A percentile compares a stretch with the other conserved stretches of the same genome.
These are phyloP conservation scores for Lasaia peninsularis DNA, from an alignment of 1,140 invertebrate genomes.

Conservation along the genomic window DNA sequence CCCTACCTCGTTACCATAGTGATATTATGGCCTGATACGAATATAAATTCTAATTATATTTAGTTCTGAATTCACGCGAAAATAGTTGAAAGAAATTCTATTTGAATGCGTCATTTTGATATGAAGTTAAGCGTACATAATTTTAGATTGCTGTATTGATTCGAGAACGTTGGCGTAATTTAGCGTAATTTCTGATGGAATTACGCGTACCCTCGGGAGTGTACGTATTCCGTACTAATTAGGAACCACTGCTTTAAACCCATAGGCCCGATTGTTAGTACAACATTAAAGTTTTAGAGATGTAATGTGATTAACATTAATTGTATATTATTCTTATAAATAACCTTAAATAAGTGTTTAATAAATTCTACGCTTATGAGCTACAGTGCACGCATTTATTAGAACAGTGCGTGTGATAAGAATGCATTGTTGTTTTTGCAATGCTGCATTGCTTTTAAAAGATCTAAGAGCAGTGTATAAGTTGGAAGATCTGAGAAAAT, in stretches of 20 bases:
- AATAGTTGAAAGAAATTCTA: no score
- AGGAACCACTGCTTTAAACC: slow-evolving; percentile 9
- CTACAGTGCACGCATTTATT: slow-evolving; percentile 23
- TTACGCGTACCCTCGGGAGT: no score
- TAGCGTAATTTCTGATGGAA: no score
- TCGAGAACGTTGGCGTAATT: no score
- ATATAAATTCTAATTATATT: no score
- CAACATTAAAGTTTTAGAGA: slow-evolving; percentile 81
- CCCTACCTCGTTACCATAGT: no score
- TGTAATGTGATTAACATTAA: slow-evolving; percentile 84
- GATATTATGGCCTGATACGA: no score
- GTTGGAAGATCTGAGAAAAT: slow-evolving; percentile 38
- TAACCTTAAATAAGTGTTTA: slow-evolving; percentile 27
- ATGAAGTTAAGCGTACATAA: no score
- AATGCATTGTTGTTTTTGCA: background rate
- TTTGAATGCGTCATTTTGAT: no score
- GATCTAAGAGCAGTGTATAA: slow-evolving; percentile 5
- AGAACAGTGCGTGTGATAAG: slow-evolving; percentile 16
- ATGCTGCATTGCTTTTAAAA: slow-evolving; percentile 19
- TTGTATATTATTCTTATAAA: slow-evolving; percentile 56
- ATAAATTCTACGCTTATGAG: slow-evolving; percentile 25
- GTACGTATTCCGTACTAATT: background rate
- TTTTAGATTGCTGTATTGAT: no score
- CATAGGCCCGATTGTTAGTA: slow-evolving; percentile 46
- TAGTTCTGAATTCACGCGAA: no score